These are phyloP conservation scores for Paramuricea clavata DNA, from an alignment of 92 coral and sea anemone species.

Conservation along the genomic window DNA sequence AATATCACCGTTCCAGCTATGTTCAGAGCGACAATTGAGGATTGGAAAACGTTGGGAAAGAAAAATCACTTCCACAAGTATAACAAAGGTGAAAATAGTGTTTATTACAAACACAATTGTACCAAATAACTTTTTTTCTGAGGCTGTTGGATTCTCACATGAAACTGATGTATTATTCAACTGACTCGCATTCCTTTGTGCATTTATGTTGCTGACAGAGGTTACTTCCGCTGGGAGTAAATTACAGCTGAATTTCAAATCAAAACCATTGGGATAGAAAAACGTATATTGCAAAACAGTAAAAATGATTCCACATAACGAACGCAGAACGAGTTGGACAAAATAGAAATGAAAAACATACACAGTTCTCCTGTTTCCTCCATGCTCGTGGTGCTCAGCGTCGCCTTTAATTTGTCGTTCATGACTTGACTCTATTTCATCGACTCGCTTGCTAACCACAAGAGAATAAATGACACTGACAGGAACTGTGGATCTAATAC, in stretches of 20 bases:
- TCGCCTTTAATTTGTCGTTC: conserved; percentile 58
- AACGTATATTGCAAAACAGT: background rate
- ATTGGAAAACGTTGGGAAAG: background rate
- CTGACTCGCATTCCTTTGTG: background rate
- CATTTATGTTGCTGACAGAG: no score
- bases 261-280: background rate
- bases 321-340: background rate
- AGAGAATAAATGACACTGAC: conserved; percentile 51
- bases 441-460: conserved; percentile 56
- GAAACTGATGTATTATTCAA: background rate
- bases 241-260: background rate
- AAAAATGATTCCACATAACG: background rate
- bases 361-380: background rate
- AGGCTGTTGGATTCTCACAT: background rate
- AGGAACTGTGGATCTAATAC: background rate
- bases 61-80: background rate
- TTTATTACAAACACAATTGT: background rate
- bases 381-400: conserved; percentile 49
- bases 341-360: conserved; percentile 34
- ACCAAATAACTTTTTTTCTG: background rate
- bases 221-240: background rate
- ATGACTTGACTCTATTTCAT: conserved; percentile 56
- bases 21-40: background rate
- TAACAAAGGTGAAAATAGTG: background rate
- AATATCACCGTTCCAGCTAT: background rate